Conservation (phyloP, 2,888 invertebrate genomes). For the Andrena haemorrhoa region DNA sequence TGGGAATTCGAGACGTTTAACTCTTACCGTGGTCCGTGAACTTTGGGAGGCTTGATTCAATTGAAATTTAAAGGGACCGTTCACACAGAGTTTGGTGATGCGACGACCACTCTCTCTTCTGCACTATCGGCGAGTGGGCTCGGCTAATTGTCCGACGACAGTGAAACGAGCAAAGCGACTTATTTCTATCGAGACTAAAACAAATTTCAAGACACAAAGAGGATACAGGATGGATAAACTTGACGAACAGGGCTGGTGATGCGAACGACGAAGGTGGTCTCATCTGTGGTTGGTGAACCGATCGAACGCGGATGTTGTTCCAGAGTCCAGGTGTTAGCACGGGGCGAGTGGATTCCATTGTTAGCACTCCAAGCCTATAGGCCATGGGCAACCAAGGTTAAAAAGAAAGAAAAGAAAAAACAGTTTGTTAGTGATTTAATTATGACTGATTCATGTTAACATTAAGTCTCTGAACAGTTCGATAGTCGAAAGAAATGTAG, state of each 20-base stretch:
- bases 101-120: background rate
- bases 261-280: slow-evolving; percentile 83
- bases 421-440: slow-evolving; percentile 88
- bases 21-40: background rate
- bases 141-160: slow-evolving; percentile 8
- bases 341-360: slow-evolving; percentile 85
- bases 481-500: slow-evolving; percentile 81
- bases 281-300: slow-evolving; percentile 81
- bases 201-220: slow-evolving; percentile 67
- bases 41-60: background rate
- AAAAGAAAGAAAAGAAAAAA: slow-evolving; percentile 89
- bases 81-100: background rate
- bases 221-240: slow-evolving; percentile 80
- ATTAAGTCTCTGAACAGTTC: slow-evolving; percentile 78
- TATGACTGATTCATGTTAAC: slow-evolving; percentile 80
- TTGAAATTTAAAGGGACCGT: background rate
- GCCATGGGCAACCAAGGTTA: slow-evolving; percentile 88
- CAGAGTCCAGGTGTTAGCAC: slow-evolving; percentile 85
- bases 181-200: slow-evolving; percentile 58
- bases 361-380: slow-evolving; percentile 92
- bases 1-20: background rate
- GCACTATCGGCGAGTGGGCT: background rate
- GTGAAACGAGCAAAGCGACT: slow-evolving; percentile 42
- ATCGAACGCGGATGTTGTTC: slow-evolving; percentile 84
- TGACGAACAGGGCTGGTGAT: slow-evolving; percentile 84